These are phyloP conservation scores for Polia nebulosa DNA, from an alignment of 2,888 invertebrate species.

Conservation along the genomic window DNA sequence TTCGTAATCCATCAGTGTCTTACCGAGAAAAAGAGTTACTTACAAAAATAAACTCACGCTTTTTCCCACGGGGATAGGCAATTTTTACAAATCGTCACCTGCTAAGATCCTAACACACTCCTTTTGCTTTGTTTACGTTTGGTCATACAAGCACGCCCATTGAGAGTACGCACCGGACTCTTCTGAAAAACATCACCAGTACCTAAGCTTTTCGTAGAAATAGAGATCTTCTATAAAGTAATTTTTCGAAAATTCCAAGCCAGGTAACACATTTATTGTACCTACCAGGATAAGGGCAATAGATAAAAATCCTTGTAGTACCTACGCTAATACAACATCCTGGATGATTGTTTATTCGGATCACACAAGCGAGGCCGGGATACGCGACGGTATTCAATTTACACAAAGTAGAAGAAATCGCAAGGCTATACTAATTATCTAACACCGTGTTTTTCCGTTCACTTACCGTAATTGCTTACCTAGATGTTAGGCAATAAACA, in stretches of 20 bases:
- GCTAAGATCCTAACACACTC: too few species aligned
- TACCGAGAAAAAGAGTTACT: too few species aligned
- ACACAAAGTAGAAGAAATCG: slow-evolving; percentile 41
- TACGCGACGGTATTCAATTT: slow-evolving; percentile 50
- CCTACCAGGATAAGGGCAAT: slow-evolving; percentile 12
- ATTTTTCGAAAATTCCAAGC: neutral
- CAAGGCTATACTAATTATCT: slow-evolving; percentile 50
- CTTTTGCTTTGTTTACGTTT: too few species aligned
- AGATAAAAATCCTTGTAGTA: slow-evolving; percentile 24
- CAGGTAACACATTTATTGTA: neutral
- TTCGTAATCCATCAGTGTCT: too few species aligned
- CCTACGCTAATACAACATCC: slow-evolving; percentile 2
- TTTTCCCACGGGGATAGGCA: too few species aligned
- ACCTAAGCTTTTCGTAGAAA: too few species aligned
- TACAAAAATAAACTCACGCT: too few species aligned
- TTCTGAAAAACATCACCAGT: too few species aligned
- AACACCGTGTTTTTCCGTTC: slow-evolving; percentile 41
- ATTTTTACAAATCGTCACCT: too few species aligned
- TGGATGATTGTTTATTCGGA: slow-evolving; percentile 42
- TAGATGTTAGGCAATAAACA: slow-evolving; percentile 28
- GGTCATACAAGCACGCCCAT: too few species aligned
- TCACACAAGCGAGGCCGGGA: slow-evolving; percentile 23
- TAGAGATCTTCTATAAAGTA: too few species aligned
- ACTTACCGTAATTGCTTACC: slow-evolving; percentile 48
- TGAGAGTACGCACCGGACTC: too few species aligned